Evolutionary conservation across 2,797 vertebrate species (phyloP).

Genomic region (Myotis vivesi): DNA sequence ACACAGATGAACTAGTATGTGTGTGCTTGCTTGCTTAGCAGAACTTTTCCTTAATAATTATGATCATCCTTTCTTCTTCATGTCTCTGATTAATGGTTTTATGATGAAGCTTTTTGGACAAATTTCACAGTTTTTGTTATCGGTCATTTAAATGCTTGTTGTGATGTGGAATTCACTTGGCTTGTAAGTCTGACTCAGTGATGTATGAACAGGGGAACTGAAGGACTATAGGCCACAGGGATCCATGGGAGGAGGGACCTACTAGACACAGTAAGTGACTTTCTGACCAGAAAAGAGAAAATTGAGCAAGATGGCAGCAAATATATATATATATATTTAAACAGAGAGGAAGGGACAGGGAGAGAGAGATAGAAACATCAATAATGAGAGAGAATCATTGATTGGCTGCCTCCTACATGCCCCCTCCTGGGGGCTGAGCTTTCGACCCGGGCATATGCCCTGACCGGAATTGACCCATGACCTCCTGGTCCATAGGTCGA

Average conservation of each 20-base stretch:
- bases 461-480: too few relatives aligned
- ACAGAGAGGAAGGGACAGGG: too few relatives aligned
- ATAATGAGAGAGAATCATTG: too few relatives aligned
- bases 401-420: too few relatives aligned
- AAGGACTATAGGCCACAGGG: not conserved
- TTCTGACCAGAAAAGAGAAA: not conserved
- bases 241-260: not conserved
- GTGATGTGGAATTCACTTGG: not conserved
- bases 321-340: too few relatives aligned
- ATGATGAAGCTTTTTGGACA: not conserved
- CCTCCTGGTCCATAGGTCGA: too few relatives aligned
- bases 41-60: not conserved
- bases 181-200: not conserved
- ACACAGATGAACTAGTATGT: not conserved
- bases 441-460: too few relatives aligned
- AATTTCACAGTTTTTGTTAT: not conserved
- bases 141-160: not conserved
- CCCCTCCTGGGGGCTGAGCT: too few relatives aligned
- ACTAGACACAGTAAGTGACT: not conserved
- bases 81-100: not conserved
- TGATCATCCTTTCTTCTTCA: not conserved
- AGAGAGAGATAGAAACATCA: too few relatives aligned
- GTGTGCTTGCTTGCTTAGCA: not conserved
- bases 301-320: not conserved
- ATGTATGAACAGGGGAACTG: not conserved